A percentile compares a stretch with the other conserved stretches of the same genome.
phyloP scores from a whole-genome alignment of 2,888 invertebrate species.

The Asteroscopus sphinx region DNA sequence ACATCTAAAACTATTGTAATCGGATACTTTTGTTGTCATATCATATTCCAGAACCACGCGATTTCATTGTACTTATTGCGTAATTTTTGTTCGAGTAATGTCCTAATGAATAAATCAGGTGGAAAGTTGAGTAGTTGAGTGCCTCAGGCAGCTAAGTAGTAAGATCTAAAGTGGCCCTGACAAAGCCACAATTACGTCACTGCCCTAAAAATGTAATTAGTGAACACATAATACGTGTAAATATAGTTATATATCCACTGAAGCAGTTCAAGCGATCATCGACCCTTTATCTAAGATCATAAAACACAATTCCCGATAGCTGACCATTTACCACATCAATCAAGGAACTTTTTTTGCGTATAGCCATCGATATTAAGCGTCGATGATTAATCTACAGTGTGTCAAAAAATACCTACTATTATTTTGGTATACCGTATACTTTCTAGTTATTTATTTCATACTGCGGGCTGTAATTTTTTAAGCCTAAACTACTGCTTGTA shows the following conservation, averaged over 20 bases:
- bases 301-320: slow-evolving; percentile 30
- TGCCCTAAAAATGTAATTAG: slow-evolving; percentile 54
- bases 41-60: slow-evolving; percentile 21
- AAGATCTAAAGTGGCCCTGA: slow-evolving; percentile 24
- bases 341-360: slow-evolving; percentile 56
- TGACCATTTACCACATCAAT: slow-evolving; percentile 51
- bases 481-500: slow-evolving; percentile 33
- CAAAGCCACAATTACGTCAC: slow-evolving; percentile 42
- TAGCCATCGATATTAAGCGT: slow-evolving; percentile 58
- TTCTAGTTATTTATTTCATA: slow-evolving; percentile 34
- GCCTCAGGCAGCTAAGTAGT: slow-evolving; percentile 22
- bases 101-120: slow-evolving; percentile 18
- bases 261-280: slow-evolving; percentile 25
- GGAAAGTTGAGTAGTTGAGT: slow-evolving; percentile 24
- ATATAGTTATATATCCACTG: slow-evolving; percentile 21
- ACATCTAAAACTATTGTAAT: slow-evolving; percentile 29
- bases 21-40: slow-evolving; percentile 27
- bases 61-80: slow-evolving; percentile 26
- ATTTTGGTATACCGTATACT: slow-evolving; percentile 32
- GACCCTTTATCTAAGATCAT: slow-evolving; percentile 24
- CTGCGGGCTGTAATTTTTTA: slow-evolving; percentile 39
- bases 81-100: slow-evolving; percentile 30
- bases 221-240: slow-evolving; percentile 13
- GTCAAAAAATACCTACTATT: slow-evolving; percentile 49
- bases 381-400: slow-evolving; percentile 59